Conservation (phyloP, 2,113 vertebrate species). For the Petrocephalus microphthalmus region DNA sequence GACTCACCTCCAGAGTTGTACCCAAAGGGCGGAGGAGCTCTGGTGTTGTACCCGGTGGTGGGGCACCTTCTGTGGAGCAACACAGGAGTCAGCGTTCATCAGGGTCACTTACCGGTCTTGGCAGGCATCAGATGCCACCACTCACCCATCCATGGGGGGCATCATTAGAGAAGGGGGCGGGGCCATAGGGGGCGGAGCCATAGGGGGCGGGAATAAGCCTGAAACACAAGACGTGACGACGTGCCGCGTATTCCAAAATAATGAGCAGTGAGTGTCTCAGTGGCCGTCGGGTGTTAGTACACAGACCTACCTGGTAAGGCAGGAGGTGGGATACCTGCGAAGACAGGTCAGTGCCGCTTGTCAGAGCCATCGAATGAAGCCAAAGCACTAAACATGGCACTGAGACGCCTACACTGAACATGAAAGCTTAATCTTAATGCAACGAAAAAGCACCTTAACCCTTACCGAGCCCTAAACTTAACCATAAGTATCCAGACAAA, state of each 20-base stretch:
- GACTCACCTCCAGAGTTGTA: conserved; percentile 58
- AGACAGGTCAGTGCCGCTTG: conserved; percentile 2
- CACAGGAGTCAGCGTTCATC: neutral
- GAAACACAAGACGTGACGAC: conserved; percentile 7
- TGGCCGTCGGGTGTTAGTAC: neutral
- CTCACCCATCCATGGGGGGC: conserved; percentile 59
- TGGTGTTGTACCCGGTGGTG: conserved; percentile 51
- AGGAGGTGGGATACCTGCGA: conserved; percentile 50
- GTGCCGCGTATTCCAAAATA: neutral
- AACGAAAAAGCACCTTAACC: neutral
- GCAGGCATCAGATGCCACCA: neutral
- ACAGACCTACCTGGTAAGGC: conserved; percentile 51
- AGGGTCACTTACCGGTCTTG: neutral
- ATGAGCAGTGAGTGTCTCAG: neutral
- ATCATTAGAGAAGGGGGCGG: conserved; percentile 57
- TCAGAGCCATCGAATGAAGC: neutral
- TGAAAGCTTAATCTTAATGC: neutral
- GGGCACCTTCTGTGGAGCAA: conserved; percentile 47
- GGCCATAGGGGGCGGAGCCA: conserved; percentile 55
- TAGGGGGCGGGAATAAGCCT: conserved; percentile 61
- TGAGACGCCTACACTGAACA: neutral
- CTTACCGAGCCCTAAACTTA: neutral
- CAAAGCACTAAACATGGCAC: neutral
- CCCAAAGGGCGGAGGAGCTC: conserved; percentile 53
- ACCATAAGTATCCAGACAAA: neutral